Conservation (phyloP, 1,140 invertebrate species). For the Orius laevigatus region DNA sequence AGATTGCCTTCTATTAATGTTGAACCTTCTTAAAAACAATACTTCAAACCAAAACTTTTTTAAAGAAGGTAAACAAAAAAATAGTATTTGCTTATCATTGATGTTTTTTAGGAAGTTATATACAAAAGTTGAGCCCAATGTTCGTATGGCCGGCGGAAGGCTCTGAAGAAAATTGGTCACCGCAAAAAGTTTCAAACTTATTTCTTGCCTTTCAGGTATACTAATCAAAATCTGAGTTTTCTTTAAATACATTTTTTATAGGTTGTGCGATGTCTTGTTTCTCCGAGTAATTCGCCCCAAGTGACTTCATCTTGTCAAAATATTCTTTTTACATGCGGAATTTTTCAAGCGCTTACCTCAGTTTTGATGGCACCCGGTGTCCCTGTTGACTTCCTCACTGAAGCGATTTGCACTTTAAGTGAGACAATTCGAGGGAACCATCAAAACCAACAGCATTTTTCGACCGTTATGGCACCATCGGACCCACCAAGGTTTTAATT, state of each 20-base stretch:
- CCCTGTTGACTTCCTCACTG: slow-evolving; percentile 86
- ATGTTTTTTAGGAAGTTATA: slow-evolving; percentile 50
- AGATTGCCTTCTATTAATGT: slow-evolving; percentile 88
- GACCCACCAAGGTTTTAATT: slow-evolving; percentile 57
- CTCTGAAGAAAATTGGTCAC: slow-evolving; percentile 64
- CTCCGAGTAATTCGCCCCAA: slow-evolving; percentile 69
- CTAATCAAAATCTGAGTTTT: too few relatives aligned
- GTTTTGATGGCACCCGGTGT: slow-evolving; percentile 93
- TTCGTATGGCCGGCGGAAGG: slow-evolving; percentile 55
- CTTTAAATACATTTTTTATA: slow-evolving; percentile 23
- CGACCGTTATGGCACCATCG: slow-evolving; percentile 79
- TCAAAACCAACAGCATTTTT: slow-evolving; percentile 84
- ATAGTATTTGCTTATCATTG: slow-evolving; percentile 11
- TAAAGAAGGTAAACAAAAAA: slow-evolving; percentile 58
- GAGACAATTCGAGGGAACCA: slow-evolving; percentile 86
- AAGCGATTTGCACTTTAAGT: slow-evolving; percentile 88
- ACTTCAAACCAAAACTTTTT: slow-evolving; percentile 97
- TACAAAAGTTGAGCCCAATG: slow-evolving; percentile 76
- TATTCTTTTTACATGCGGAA: slow-evolving; percentile 66
- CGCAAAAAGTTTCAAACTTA: slow-evolving; percentile 89
- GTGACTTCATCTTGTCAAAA: slow-evolving; percentile 71
- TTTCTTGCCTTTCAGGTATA: slow-evolving; percentile 73
- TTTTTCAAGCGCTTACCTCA: slow-evolving; percentile 66
- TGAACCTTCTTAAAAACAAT: slow-evolving; percentile 90
- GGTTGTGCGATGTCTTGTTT: slow-evolving; percentile 74